Percentiles rank a stretch among this genome's conserved stretches.
Evolutionary conservation across 2,888 invertebrate species (phyloP).

Genomic region (Ichneumoninae sp.): DNA sequence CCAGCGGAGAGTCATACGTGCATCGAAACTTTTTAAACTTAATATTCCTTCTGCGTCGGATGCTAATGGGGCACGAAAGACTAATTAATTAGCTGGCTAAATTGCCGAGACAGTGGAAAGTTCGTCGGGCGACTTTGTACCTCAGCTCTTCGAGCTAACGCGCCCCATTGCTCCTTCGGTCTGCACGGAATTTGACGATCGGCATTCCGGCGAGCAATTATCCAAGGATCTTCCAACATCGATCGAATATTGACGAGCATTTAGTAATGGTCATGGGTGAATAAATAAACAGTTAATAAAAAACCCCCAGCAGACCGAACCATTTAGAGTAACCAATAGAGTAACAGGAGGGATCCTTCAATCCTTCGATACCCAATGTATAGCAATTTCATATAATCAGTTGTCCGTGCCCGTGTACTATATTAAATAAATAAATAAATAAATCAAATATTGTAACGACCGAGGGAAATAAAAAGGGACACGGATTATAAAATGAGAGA

Average conservation of each 20-base stretch:
- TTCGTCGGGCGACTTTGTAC: slow-evolving; percentile 29
- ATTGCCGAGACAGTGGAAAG: slow-evolving; percentile 44
- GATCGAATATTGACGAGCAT: slow-evolving; percentile 5
- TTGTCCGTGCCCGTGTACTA: too few relatives aligned
- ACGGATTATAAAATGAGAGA: too few relatives aligned
- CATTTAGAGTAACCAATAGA: neutral
- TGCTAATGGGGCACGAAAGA: slow-evolving; percentile 72
- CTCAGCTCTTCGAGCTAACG: slow-evolving; percentile 24
- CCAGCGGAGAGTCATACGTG: slow-evolving; percentile 67
- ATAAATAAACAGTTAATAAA: neutral
- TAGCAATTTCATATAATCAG: too few relatives aligned
- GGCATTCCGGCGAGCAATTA: neutral
- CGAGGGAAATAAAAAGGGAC: too few relatives aligned
- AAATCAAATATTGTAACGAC: too few relatives aligned
- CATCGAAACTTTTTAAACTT: slow-evolving; percentile 73
- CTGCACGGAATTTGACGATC: slow-evolving; percentile 7
- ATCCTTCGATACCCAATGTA: too few relatives aligned
- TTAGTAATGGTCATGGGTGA: slow-evolving; percentile 37
- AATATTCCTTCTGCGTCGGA: slow-evolving; percentile 72
- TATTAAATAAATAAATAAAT: too few relatives aligned
- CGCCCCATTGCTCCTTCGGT: neutral
- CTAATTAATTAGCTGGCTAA: slow-evolving; percentile 74
- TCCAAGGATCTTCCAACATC: neutral
- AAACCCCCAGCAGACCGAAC: neutral
- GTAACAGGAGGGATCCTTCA: too few relatives aligned